Percentiles rank a stretch among this genome's conserved stretches.
Conservation (phyloP, 2,113 vertebrate species). For the Alexandromys fortis region DNA sequence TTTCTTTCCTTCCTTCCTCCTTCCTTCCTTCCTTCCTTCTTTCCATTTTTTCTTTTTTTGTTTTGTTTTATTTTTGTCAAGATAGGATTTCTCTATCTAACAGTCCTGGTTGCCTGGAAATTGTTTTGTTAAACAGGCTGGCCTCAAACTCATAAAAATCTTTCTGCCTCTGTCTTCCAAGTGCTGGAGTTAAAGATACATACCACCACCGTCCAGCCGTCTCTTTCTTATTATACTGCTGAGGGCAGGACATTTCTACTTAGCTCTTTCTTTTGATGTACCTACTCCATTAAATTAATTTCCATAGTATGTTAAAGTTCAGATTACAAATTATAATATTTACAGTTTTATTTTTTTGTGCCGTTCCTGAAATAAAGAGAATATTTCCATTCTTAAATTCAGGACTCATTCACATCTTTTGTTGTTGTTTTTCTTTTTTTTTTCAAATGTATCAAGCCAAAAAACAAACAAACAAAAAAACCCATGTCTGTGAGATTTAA, state of each 20-base stretch:
- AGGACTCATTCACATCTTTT: background rate
- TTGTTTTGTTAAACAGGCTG: background rate
- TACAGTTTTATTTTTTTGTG: conserved; percentile 21
- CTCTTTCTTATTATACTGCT: background rate
- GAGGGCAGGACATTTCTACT: background rate
- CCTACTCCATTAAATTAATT: background rate
- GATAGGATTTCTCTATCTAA: background rate
- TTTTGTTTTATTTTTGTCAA: background rate
- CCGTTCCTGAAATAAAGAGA: background rate
- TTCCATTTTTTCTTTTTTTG: background rate
- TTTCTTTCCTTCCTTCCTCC: too few species aligned
- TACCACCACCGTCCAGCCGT: rapidly evolving
- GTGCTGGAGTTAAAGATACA: background rate
- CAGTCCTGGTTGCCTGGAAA: background rate
- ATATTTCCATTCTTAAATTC: background rate
- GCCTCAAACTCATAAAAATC: background rate
- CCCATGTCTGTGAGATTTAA: background rate
- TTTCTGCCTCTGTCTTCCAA: background rate
- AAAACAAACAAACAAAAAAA: background rate
- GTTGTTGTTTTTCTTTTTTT: background rate
- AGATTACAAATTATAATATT: background rate
- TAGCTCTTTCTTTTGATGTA: background rate
- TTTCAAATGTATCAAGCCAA: conserved; percentile 29
- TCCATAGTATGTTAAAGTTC: background rate
- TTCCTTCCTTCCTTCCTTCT: too few species aligned